Base-by-base conservation (phyloP, 2,797 vertebrate genomes). In the Microctenopoma steveboyesi region DNA sequence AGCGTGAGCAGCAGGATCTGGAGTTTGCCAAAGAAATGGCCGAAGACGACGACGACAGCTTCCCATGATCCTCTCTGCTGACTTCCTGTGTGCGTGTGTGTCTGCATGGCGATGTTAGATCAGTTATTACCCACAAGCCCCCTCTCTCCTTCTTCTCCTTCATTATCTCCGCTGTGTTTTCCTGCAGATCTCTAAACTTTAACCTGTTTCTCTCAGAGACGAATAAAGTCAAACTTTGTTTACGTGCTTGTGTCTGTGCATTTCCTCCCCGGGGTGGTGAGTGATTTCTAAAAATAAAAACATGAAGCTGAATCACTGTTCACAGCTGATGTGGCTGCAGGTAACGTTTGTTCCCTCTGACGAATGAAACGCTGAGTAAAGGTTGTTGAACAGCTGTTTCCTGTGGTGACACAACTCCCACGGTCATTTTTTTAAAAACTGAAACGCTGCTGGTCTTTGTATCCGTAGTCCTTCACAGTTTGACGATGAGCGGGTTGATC, bases 11-110 rank as follows among this genome's bases (percentile, higher is more conserved):
- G 88, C 97, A 99, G 87, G 97, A 99, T 86, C 92, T 99, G 93
- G 97, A 99, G 88, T 99, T 99, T 0, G 97, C 97, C 28, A 99
- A 99, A 92, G 97, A 98, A 91, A 98, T 98, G 97, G 97, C 97
- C 0, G 97, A 99, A 86, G 97, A 99, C 0, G 97, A 98, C 0
- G 97, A 99, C 0, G 97, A 99, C 2, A 97, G 97, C 79, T 99
- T 98, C 75, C 97, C 98, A 1, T 98, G 93, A 97, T 78, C 43
- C 60, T 30, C 53, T 72, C 13, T 12, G 18, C 25, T 46, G 12
- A 60, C 59, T 72, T 76, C 66, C 74, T 83, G 30, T 81, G 30
- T 59, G 33, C 13, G 25, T 10, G 59, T 3, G 61, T 16, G 13
- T 0, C 42, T 12, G 52, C 9, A 30, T 5, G 13, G 62, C 67